Percentiles rank a stretch among this genome's conserved stretches.
Conservation (phyloP, 2,888 invertebrate species). For the Sinohyriopsis cumingii region DNA sequence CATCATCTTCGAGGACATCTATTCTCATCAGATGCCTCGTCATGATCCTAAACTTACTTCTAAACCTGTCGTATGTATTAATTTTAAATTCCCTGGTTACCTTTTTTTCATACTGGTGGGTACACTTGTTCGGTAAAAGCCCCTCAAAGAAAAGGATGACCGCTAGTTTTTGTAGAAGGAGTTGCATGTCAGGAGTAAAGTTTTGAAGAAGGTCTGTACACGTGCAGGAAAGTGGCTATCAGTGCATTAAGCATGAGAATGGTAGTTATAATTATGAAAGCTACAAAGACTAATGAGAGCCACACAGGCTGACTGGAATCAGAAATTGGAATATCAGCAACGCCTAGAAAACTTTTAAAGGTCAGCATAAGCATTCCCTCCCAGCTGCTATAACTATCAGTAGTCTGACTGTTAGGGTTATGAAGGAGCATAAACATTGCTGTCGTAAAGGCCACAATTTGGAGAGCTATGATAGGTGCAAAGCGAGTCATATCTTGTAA, state of each 20-base stretch:
- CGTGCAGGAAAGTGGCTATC: constrained; percentile 60
- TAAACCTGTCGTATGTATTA: too few relatives aligned
- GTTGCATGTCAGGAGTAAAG: constrained; percentile 35
- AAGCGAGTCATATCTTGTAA: constrained; percentile 48
- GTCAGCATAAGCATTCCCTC: constrained; percentile 44
- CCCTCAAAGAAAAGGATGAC: constrained; percentile 48
- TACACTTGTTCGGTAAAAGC: constrained; percentile 15
- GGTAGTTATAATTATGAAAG: constrained; percentile 39
- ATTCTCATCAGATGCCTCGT: too few relatives aligned
- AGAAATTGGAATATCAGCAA: constrained; percentile 44
- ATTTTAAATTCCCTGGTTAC: too few relatives aligned
- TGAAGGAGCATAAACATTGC: constrained; percentile 52
- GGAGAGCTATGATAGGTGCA: constrained; percentile 45
- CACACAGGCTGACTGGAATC: constrained; percentile 41
- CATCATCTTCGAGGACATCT: too few relatives aligned
- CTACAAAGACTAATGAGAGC: constrained; percentile 46
- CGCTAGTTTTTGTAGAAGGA: constrained; percentile 48
- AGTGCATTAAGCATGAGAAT: constrained; percentile 56
- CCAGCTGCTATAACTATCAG: constrained; percentile 35
- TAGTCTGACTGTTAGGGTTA: constrained; percentile 11
- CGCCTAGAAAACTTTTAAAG: constrained; percentile 57
- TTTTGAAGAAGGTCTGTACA: constrained; percentile 49
- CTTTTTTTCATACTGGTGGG: too few relatives aligned
- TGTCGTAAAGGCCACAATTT: constrained; percentile 50
- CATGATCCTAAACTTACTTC: too few relatives aligned